Conservation (phyloP, 2,797 vertebrate species). For the Microctenopoma stevenorrisi region DNA sequence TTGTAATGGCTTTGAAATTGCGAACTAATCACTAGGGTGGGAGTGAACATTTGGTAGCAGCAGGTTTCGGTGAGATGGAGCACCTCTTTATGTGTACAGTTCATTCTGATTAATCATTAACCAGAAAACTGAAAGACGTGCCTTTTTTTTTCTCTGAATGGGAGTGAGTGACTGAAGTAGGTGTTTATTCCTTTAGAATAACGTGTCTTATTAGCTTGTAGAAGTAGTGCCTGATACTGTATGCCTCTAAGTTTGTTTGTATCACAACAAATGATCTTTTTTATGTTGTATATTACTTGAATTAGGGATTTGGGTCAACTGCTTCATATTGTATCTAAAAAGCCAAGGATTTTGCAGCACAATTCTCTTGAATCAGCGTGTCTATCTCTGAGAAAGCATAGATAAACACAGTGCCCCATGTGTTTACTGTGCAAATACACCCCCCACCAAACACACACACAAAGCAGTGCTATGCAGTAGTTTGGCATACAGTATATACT, state of each 20-base stretch:
- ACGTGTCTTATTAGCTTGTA: neutral
- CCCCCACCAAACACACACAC: slow-evolving; percentile 38
- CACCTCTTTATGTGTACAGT: slow-evolving; percentile 42
- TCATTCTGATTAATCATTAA: slow-evolving; percentile 72
- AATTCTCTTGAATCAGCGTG: slow-evolving; percentile 41
- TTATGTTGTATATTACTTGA: neutral
- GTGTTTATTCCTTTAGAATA: slow-evolving; percentile 6
- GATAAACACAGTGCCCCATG: slow-evolving; percentile 55
- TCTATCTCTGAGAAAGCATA: slow-evolving; percentile 54
- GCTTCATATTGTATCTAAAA: slow-evolving; percentile 18
- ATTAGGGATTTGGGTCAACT: neutral
- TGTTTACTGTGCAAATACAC: slow-evolving; percentile 76
- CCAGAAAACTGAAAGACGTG: slow-evolving; percentile 43
- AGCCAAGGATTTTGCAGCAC: slow-evolving; percentile 24
- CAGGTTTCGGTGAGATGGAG: slow-evolving; percentile 27
- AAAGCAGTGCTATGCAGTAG: slow-evolving; percentile 32
- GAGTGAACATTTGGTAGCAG: slow-evolving; percentile 41
- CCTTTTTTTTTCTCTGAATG: slow-evolving; percentile 30
- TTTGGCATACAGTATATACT: slow-evolving; percentile 9
- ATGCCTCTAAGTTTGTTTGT: neutral
- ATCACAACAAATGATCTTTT: neutral
- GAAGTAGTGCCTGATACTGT: neutral
- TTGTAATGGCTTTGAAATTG: slow-evolving; percentile 47
- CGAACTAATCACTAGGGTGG: slow-evolving; percentile 56
- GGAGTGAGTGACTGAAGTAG: slow-evolving; percentile 13